A percentile compares a stretch with the other conserved stretches of the same genome.
Evolutionary conservation across 2,113 vertebrate genomes (phyloP).

Genomic region (Trochalopteron elliotii): DNA sequence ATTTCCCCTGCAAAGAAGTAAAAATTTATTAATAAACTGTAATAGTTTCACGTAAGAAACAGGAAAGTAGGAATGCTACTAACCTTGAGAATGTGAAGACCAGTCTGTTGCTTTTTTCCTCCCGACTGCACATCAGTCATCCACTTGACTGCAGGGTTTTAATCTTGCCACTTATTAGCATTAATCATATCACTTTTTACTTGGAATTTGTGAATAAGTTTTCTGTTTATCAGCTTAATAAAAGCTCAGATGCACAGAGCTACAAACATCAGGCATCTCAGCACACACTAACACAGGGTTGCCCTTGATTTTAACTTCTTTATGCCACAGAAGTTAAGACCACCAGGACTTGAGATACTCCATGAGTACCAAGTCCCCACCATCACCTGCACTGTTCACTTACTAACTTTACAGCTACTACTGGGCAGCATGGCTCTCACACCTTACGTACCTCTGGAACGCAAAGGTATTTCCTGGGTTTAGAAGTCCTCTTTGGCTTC

Average conservation of each 20-base stretch:
- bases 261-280: constrained; percentile 11
- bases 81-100: constrained; percentile 9
- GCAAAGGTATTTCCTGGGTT: neutral
- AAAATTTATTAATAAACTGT: constrained; percentile 39
- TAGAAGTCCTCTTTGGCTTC: neutral
- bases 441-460: neutral
- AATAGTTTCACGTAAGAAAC: neutral
- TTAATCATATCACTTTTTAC: neutral
- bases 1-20: constrained; percentile 65
- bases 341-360: neutral
- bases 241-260: neutral
- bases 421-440: neutral
- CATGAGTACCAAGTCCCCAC: neutral
- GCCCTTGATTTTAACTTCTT: neutral
- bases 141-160: neutral
- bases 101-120: constrained; percentile 6
- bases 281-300: neutral
- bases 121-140: neutral
- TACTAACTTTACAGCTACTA: neutral
- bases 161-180: neutral
- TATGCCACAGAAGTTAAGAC: neutral
- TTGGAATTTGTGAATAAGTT: neutral
- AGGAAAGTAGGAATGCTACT: constrained; percentile 18
- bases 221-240: constrained; percentile 27
- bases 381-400: neutral